phyloP scores from a whole-genome alignment of 2,113 vertebrate genomes.

The Penelope pileata region DNA sequence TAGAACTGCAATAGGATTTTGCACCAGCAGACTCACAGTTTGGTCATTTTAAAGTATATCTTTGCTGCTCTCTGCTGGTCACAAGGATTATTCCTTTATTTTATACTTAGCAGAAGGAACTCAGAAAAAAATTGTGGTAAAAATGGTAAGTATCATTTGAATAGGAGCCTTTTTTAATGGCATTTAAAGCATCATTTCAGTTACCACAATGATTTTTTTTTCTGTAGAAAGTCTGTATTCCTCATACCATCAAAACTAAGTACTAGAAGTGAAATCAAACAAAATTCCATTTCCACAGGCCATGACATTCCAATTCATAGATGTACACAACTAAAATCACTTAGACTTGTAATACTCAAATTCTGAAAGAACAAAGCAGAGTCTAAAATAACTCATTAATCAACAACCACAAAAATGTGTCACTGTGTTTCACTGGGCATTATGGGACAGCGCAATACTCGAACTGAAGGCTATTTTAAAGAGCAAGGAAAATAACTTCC shows the following conservation, averaged over 20 bases:
- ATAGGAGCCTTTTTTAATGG: not conserved
- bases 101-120: not conserved
- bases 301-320: not conserved
- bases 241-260: not conserved
- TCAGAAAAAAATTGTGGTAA: not conserved
- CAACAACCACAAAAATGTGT: not conserved
- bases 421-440: not conserved
- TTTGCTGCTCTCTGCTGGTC: slow-evolving; percentile 83
- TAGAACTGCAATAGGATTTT: not conserved
- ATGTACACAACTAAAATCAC: not conserved
- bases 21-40: not conserved
- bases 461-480: not conserved
- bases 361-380: not conserved
- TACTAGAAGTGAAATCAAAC: not conserved
- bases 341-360: not conserved
- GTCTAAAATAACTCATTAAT: not conserved
- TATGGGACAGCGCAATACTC: not conserved
- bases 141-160: not conserved
- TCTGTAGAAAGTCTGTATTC: not conserved
- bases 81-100: slow-evolving; percentile 58
- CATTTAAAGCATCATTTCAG: not conserved
- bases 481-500: not conserved
- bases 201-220: not conserved
- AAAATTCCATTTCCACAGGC: not conserved
- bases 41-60: slow-evolving; percentile 44